Evolutionary conservation across 1,140 invertebrate species (phyloP), one percentile per base, ranked within the genome.

Genomic region (Steinernema feltiae): DNA sequence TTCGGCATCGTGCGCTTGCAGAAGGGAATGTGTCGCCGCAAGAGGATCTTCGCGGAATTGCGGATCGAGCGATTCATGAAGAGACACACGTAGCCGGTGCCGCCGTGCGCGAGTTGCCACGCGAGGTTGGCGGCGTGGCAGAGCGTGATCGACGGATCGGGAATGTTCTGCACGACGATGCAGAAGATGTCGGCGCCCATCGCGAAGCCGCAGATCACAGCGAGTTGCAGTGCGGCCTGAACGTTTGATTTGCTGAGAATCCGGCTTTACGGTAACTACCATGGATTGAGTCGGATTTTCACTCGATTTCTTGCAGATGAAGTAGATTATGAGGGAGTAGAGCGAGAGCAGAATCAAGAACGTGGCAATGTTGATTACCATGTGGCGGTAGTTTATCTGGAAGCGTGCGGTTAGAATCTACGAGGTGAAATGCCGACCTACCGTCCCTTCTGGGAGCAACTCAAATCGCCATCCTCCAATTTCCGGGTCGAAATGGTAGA

Each of bases 121-220:
- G 53, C 15, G 15, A 63, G 15, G 24, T 63, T 63, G 24, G 53
- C 53, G 2, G 24, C 15, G 53, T 63, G 24, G 53, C 53, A 63
- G 12, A 63, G 24, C 12, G 53, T 21, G 53, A 27, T 63, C 3
- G 53, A 63, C 24, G 53, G 53, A 3, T 27, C 3, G 2, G 7
- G 7, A 3, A 63, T 63, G 53, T 63, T 63, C 24, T 63, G 53
- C 7, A 63, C 53, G 53, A 63, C 24, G 24, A 63, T 63, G 53
- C 53, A 63, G 53, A 63, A 63, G 24, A 63, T 63, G 53, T 63
- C 53, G 12, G 53, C 53, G 12, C 53, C 53, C 53, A 63, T 63
- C 53, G 53, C 53, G 24, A 63, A 63, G 53, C 53, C 53, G 24
- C 53, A 63, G 53, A 63, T 63, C 12, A 21, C 53, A 15, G 53